These are phyloP conservation scores for Coleophora deauratella DNA, from an alignment of 2,888 invertebrate genomes.

Conservation along the genomic window DNA sequence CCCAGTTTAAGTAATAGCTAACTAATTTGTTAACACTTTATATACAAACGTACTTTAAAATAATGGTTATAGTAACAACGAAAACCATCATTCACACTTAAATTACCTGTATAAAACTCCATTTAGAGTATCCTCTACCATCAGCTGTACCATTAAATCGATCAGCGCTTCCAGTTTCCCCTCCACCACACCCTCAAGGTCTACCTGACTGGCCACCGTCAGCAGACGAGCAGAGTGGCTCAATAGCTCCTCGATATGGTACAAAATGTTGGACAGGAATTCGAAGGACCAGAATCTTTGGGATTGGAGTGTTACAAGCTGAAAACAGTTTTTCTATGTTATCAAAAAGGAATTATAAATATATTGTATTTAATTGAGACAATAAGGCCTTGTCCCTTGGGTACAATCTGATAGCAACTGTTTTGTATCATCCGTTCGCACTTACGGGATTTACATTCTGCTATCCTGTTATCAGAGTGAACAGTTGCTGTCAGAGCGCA, in stretches of 20 bases:
- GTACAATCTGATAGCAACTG: too few relatives aligned
- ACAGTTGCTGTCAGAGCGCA: too few relatives aligned
- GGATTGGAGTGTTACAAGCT: conserved; percentile 50
- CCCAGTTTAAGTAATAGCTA: too few relatives aligned
- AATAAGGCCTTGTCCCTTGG: too few relatives aligned
- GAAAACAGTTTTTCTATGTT: conserved; percentile 6
- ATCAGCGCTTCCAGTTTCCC: conserved; percentile 49
- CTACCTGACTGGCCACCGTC: conserved; percentile 54
- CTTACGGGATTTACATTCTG: too few relatives aligned
- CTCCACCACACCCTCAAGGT: conserved; percentile 35
- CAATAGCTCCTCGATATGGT: conserved; percentile 45
- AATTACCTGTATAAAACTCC: conserved; percentile 58
- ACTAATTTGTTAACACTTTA: too few relatives aligned
- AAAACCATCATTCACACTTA: background rate
- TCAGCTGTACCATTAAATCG: conserved; percentile 54
- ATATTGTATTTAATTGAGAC: too few relatives aligned
- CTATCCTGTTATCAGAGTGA: too few relatives aligned
- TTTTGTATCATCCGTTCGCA: too few relatives aligned
- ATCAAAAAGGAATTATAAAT: too few relatives aligned
- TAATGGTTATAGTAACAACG: too few relatives aligned
- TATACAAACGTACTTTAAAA: too few relatives aligned
- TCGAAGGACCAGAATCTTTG: conserved; percentile 62
- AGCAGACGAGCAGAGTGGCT: conserved; percentile 53
- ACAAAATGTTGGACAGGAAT: conserved; percentile 59
- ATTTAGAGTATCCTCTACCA: conserved; percentile 59